A percentile compares a stretch with the other conserved stretches of the same genome.
Conservation (phyloP, 1,140 invertebrate genomes). For the Ectropis grisescens region DNA sequence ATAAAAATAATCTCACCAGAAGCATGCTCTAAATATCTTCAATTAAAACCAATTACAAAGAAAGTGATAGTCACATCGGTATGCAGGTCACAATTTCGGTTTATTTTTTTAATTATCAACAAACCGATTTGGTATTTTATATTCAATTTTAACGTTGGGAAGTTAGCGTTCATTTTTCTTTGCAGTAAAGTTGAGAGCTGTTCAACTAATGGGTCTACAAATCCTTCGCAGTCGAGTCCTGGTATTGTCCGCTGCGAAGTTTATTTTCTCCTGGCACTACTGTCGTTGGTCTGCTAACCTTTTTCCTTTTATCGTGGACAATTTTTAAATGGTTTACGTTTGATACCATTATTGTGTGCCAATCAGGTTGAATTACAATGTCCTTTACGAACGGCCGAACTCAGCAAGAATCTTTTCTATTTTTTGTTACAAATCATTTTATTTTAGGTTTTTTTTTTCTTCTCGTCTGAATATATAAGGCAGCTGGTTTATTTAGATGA, state of each 20-base stretch:
- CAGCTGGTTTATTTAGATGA: conserved; percentile 55
- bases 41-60: conserved; percentile 13
- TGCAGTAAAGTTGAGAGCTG: conserved; percentile 13
- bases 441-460: conserved; percentile 45
- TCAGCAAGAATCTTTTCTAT: conserved; percentile 52
- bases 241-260: conserved; percentile 57
- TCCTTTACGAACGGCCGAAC: conserved; percentile 57
- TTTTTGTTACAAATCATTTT: conserved; percentile 56
- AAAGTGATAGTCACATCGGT: conserved; percentile 13
- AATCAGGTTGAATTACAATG: conserved; percentile 68
- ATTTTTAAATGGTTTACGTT: conserved; percentile 68
- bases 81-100: conserved; percentile 16
- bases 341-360: conserved; percentile 69
- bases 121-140: background rate
- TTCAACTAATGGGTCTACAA: conserved; percentile 59
- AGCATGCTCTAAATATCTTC: no score
- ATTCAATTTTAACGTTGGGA: background rate
- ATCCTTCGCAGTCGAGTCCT: conserved; percentile 46
- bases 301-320: conserved; percentile 61
- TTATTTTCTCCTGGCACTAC: conserved; percentile 54
- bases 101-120: conserved; percentile 17
- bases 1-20: no score
- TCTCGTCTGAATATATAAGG: conserved; percentile 40
- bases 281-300: conserved; percentile 28
- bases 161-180: conserved; percentile 17